Percentiles rank a stretch among this genome's conserved stretches.
Conservation (phyloP, 1,140 invertebrate species). For the Goniozus legneri region DNA sequence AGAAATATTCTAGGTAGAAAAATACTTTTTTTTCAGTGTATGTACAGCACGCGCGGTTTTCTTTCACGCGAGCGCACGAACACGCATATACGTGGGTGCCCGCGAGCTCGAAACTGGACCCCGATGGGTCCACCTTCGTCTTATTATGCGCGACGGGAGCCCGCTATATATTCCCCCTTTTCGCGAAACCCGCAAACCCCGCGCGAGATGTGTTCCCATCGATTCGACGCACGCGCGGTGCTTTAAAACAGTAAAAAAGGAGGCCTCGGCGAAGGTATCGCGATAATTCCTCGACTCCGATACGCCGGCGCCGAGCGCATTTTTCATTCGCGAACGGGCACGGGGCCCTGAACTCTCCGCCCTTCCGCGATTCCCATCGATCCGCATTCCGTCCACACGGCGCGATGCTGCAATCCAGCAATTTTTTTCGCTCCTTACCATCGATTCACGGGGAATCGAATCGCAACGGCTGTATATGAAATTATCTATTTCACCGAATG, state of each 20-base stretch:
- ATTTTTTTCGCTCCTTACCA: too few species aligned
- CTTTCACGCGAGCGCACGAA: background rate
- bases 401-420: too few species aligned
- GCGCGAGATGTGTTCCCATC: slow-evolving; percentile 15
- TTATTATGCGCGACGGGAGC: slow-evolving; percentile 33
- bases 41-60: slow-evolving; percentile 6
- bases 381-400: slow-evolving; percentile 9
- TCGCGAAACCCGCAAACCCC: slow-evolving; percentile 10
- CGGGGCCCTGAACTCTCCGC: too few species aligned
- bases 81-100: background rate
- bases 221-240: slow-evolving; percentile 18
- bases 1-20: too few species aligned
- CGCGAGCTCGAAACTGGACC: too few species aligned
- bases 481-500: too few species aligned
- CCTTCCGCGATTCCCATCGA: slow-evolving; percentile 1
- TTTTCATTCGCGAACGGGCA: too few species aligned
- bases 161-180: slow-evolving; percentile 9
- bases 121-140: too few species aligned
- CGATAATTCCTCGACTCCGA: slow-evolving; percentile 31
- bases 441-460: too few species aligned
- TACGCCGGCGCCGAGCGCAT: background rate
- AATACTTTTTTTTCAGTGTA: too few species aligned
- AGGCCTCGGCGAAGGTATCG: slow-evolving; percentile 28
- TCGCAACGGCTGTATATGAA: too few species aligned
- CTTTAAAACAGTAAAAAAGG: slow-evolving; percentile 26